A percentile compares a stretch with the other conserved stretches of the same genome.
phyloP scores from a whole-genome alignment of 2,113 vertebrate species.

The Perccottus glenii region DNA sequence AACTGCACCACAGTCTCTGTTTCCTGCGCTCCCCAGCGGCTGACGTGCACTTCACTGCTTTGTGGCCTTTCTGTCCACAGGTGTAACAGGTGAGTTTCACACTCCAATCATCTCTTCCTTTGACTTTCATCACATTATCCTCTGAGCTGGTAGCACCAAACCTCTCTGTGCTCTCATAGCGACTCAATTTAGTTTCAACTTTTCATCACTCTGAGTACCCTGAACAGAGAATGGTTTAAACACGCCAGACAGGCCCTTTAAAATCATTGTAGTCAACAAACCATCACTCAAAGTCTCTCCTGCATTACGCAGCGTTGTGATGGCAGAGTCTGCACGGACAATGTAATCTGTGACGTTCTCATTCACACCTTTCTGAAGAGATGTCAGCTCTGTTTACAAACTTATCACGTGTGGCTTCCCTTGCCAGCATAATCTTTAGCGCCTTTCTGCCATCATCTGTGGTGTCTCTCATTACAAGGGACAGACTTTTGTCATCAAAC shows the following conservation, averaged over 20 bases:
- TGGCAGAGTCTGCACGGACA: slow-evolving; percentile 9
- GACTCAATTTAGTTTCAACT: not conserved
- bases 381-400: slow-evolving; percentile 10
- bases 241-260: not conserved
- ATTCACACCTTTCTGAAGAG: slow-evolving; percentile 2
- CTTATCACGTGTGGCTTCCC: slow-evolving; percentile 17
- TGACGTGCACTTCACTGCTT: slow-evolving; percentile 1
- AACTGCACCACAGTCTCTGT: not conserved
- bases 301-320: slow-evolving; percentile 17
- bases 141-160: not conserved
- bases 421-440: slow-evolving; percentile 21
- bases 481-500: slow-evolving; percentile 15
- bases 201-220: not conserved
- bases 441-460: slow-evolving; percentile 24
- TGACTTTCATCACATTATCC: not conserved
- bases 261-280: slow-evolving; percentile 4
- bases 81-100: not conserved
- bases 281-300: slow-evolving; percentile 11
- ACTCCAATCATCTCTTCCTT: not conserved
- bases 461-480: slow-evolving; percentile 17
- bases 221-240: too few relatives aligned
- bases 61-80: slow-evolving; percentile 1
- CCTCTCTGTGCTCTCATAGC: not conserved
- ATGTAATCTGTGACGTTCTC: slow-evolving; percentile 19
- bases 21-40: not conserved